Evolutionary conservation across 2,113 vertebrate genomes (phyloP), one percentile per base, ranked within the genome.

Genomic region (Micronycteris hirsuta): DNA sequence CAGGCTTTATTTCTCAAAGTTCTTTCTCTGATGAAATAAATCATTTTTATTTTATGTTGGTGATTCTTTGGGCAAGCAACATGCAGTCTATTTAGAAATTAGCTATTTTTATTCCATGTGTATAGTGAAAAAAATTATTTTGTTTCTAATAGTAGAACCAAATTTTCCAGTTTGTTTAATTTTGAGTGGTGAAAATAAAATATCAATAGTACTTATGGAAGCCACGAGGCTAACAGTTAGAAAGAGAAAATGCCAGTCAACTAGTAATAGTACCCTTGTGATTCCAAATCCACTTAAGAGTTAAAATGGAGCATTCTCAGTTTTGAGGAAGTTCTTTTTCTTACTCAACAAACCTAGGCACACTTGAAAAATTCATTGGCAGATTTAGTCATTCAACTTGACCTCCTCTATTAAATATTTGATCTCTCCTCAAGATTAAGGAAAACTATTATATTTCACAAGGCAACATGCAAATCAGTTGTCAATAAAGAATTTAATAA

Each of bases 11-110:
- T 80, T 91, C n/a, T 92, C 28, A 65, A 45, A 54, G 61, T 77
- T 82, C 58, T 88, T 93, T 73, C 28, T 86, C 11, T 76, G 52
- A 85, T 95, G 9, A 93, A 89, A 93, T 63, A 91, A 41, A 43
- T 78, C 1, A 73, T 67, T 77, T 84, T 41, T n/a, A 65, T 24
- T 86, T 87, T 89, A 56, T 58, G 19, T 82, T 86, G 68, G 41
- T 15, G 28, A 73, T 78, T n/a, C 26, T 56, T 15, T 12, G 33
- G 26, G 4, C 33, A 84, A 74, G 9, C 71, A 85, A 3, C 19
- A 49, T 13, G 2, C 16, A 61, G 8, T 70, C n/a, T 73, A 41
- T 74, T 86, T 63, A 19, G n/a, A 78, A 89, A 93, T 56, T 54
- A 89, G 4, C 8, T 86, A 8, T 15, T 71, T 65, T 54, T 58